Evolutionary conservation across 2,797 vertebrate species (phyloP).

Genomic region (Leptoclinus maculatus): DNA sequence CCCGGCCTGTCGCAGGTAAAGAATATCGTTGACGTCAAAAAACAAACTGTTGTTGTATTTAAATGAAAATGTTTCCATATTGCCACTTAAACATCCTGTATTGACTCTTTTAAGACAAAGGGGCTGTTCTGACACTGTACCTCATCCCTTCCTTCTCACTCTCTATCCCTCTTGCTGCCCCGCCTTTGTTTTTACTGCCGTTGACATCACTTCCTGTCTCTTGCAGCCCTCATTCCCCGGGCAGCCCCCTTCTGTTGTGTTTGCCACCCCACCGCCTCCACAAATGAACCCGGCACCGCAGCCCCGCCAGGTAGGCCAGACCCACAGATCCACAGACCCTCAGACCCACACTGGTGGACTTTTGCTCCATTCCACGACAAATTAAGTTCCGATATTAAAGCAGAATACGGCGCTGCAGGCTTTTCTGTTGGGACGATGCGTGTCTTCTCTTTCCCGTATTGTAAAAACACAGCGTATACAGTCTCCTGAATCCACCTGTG

Average conservation of each 20-base stretch:
- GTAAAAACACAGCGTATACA: neutral
- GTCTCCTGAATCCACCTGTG: slow-evolving; percentile 10
- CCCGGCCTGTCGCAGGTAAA: slow-evolving; percentile 96
- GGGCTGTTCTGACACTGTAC: neutral
- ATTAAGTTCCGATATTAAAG: too few relatives aligned
- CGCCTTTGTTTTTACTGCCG: slow-evolving; percentile 5
- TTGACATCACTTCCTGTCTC: slow-evolving; percentile 49
- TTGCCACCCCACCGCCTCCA: slow-evolving; percentile 90
- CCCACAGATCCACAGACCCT: neutral
- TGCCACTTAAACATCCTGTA: too few relatives aligned
- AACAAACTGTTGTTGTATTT: neutral
- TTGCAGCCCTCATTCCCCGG: slow-evolving; percentile 90
- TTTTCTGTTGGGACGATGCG: too few relatives aligned
- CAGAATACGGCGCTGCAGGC: too few relatives aligned
- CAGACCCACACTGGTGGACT: too few relatives aligned
- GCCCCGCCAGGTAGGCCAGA: slow-evolving; percentile 90
- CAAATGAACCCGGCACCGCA: slow-evolving; percentile 98
- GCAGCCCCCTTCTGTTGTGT: slow-evolving; percentile 93
- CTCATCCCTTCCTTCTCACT: neutral
- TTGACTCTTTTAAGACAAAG: neutral
- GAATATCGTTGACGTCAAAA: too few relatives aligned
- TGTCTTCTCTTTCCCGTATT: too few relatives aligned
- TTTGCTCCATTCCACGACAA: too few relatives aligned
- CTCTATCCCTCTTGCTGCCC: neutral
- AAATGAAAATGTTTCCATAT: too few relatives aligned